Percentiles rank a stretch among this genome's conserved stretches.
Evolutionary conservation across 2,888 invertebrate species (phyloP).

Genomic region (Lycocerus yunnanus): DNA sequence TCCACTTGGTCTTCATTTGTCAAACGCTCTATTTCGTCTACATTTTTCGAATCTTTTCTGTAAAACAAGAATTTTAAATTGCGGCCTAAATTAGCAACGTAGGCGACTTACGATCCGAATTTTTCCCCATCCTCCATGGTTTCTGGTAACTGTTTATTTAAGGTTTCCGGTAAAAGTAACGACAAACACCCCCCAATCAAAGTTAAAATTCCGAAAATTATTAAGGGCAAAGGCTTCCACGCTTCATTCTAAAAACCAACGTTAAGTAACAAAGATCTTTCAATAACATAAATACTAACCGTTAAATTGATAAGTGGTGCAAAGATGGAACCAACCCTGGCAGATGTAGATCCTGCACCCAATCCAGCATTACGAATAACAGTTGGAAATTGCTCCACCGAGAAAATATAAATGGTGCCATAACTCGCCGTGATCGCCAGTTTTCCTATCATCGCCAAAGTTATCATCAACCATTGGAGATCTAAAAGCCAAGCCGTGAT

Average conservation of each 20-base stretch:
- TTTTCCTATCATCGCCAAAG: conserved; percentile 73
- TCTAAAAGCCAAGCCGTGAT: conserved; percentile 50
- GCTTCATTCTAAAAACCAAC: conserved; percentile 56
- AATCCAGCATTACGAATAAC: conserved; percentile 69
- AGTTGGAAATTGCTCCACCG: conserved; percentile 77
- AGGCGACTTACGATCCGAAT: conserved; percentile 58
- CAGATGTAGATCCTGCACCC: conserved; percentile 67
- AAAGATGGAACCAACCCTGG: conserved; percentile 65
- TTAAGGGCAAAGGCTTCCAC: conserved; percentile 64
- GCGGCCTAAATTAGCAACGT: neutral
- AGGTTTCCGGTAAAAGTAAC: conserved; percentile 68
- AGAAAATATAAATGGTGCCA: conserved; percentile 73
- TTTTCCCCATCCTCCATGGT: conserved; percentile 67
- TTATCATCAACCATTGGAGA: conserved; percentile 61
- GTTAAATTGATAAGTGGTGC: conserved; percentile 65
- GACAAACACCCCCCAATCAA: conserved; percentile 63
- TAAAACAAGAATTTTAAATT: neutral
- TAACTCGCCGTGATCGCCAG: conserved; percentile 74
- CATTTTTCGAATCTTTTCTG: neutral
- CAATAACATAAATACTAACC: conserved; percentile 49
- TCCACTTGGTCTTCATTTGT: neutral
- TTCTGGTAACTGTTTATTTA: conserved; percentile 67
- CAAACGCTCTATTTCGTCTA: neutral
- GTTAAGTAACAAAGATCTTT: neutral
- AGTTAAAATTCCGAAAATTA: conserved; percentile 63